These are phyloP conservation scores for Orbicella faveolata DNA, from an alignment of 64 coral and sea anemone species.

Conservation along the genomic window DNA sequence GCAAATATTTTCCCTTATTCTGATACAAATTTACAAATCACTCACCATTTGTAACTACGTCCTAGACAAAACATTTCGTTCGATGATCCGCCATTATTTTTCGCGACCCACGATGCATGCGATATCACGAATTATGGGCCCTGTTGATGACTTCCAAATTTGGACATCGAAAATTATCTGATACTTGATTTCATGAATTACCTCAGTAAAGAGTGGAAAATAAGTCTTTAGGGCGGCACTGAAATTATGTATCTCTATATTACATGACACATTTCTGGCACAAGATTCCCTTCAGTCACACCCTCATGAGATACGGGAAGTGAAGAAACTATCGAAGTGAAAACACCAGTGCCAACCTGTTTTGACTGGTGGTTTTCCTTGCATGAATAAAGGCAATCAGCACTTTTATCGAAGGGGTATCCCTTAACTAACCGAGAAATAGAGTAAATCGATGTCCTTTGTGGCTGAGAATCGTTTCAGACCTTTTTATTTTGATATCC, in stretches of 20 bases:
- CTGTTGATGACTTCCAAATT: slow-evolving; percentile 13
- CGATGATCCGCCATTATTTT: slow-evolving; percentile 2
- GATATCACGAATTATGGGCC: background rate
- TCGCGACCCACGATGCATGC: background rate
- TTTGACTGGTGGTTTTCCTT: slow-evolving; percentile 18
- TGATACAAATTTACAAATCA: slow-evolving; percentile 3
- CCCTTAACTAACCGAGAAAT: background rate
- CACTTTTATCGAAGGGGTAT: background rate
- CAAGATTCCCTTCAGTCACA: background rate
- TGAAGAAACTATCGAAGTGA: background rate
- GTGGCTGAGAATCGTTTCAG: too few species aligned
- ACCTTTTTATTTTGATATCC: background rate
- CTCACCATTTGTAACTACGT: slow-evolving; percentile 21
- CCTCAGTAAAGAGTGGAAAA: background rate
- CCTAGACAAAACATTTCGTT: slow-evolving; percentile 10
- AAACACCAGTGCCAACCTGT: slow-evolving; percentile 5
- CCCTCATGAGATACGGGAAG: background rate
- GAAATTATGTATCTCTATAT: background rate
- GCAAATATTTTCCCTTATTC: background rate
- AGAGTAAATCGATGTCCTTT: background rate
- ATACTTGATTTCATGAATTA: slow-evolving; percentile 27
- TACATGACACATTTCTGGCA: slow-evolving; percentile 5
- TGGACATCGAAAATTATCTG: slow-evolving; percentile 38
- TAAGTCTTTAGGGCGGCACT: background rate
- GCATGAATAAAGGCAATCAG: slow-evolving; percentile 4